Evolutionary conservation across 37 sponge, comb jelly and placozoan species (phyloP).

Genomic region (Mnemiopsis leidyi): DNA sequence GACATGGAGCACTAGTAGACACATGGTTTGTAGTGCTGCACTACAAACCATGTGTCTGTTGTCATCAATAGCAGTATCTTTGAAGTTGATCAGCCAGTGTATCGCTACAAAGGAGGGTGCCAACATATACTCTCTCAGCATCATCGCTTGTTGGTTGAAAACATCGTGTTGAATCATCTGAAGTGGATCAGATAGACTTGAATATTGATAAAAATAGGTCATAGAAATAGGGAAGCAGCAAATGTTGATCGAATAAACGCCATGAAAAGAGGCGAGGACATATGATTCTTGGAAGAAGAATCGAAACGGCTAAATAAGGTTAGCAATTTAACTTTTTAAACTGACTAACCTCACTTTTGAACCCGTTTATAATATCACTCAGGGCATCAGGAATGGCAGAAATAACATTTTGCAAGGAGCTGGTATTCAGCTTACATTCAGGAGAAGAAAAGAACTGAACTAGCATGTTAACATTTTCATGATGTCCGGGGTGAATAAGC

Average conservation of each 20-base stretch:
- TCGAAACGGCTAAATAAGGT: too few relatives aligned
- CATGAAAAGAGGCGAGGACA: too few relatives aligned
- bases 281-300: too few relatives aligned
- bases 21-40: too few relatives aligned
- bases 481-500: neutral
- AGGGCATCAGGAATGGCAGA: constrained; percentile 28
- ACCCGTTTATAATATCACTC: neutral
- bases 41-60: constrained; percentile 29
- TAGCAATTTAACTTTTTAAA: too few relatives aligned
- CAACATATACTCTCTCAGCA: constrained; percentile 22
- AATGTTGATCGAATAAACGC: too few relatives aligned
- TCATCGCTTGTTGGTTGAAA: constrained; percentile 33
- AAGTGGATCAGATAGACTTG: too few relatives aligned
- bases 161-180: constrained; percentile 24
- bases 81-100: constrained; percentile 55
- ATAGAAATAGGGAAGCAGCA: too few relatives aligned
- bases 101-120: constrained; percentile 31
- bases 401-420: constrained; percentile 12
- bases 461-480: neutral
- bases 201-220: too few relatives aligned
- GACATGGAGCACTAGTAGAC: too few relatives aligned
- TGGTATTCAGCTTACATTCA: constrained; percentile 31
- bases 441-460: constrained; percentile 19
- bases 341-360: constrained; percentile 36
- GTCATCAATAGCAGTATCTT: constrained; percentile 16